Conservation (phyloP, 2,113 vertebrate genomes). For the Hyla sarda region DNA sequence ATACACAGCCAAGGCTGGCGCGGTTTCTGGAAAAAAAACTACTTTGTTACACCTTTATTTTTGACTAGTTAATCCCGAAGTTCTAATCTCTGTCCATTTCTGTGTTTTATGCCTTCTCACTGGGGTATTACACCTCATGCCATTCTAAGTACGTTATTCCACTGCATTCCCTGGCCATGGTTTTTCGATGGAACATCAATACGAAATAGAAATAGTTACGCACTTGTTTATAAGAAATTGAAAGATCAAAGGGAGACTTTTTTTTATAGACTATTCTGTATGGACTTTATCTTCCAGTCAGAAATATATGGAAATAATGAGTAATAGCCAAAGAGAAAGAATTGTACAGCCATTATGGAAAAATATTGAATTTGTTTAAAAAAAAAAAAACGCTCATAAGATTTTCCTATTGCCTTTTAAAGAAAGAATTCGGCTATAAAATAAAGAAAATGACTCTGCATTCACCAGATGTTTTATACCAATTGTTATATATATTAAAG, state of each 20-base stretch:
- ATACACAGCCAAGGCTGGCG: neutral
- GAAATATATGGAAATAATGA: slow-evolving; percentile 70
- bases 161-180: neutral
- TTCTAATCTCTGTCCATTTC: neutral
- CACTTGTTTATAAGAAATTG: slow-evolving; percentile 52
- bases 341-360: slow-evolving; percentile 63
- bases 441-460: slow-evolving; percentile 67
- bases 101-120: neutral
- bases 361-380: slow-evolving; percentile 63
- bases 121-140: neutral
- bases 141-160: neutral
- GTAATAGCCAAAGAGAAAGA: slow-evolving; percentile 64
- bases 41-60: neutral
- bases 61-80: neutral
- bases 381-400: slow-evolving; percentile 68
- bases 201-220: slow-evolving; percentile 35
- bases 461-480: slow-evolving; percentile 76
- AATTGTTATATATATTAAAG: slow-evolving; percentile 70
- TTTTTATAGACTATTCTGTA: slow-evolving; percentile 59
- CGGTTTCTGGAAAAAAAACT: neutral
- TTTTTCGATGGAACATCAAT: slow-evolving; percentile 11
- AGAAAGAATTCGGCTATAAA: slow-evolving; percentile 76
- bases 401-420: slow-evolving; percentile 76
- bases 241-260: slow-evolving; percentile 51
- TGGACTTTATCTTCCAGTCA: slow-evolving; percentile 56